Base-by-base conservation (phyloP, 2,797 vertebrate genomes). In the Triplophysa yarkandensis region DNA sequence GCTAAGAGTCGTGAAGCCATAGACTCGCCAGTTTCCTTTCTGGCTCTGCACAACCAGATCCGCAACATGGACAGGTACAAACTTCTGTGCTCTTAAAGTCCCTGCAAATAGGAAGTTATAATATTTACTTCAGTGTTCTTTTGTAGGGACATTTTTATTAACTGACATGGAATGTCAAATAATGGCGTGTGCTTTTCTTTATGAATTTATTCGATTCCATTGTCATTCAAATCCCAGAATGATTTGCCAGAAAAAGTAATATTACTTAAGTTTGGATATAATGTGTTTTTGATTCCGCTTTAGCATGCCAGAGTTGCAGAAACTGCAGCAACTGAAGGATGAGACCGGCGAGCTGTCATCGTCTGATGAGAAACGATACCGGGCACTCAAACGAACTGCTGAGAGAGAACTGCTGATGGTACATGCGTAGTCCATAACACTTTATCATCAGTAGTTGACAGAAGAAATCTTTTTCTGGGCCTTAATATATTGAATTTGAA, bases 261-360 rank as follows among this genome's bases (percentile, higher is more conserved):
- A 19, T 48, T 4, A 23, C 60, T 17, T 39, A 34, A 1, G 36
- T 28, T 13, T 32, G 9, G 16, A 57, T 16, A 27, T 75, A 6
- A 34, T 27, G 30, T 25, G 6, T 81, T 25, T 27, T 46, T 46
- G 11, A 39, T 10, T 62, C 71, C 61, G 0, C 81, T n/a, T n/a
- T n/a, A 98, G 97, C 79, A 98, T 99, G 97, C 98, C 97, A 0
- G 97, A 99, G 85, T 93, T 99, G 30, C 98, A 99, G 89, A 99
- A 99, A 65, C 90, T 99, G n/a, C 98, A 99, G 85, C 98, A 99
- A 87, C 90, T 99, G 72, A 99, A 99, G 86, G 98, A 99, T 21
- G 98, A 99, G 85, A 99, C 98, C 0, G 98, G 98, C 23, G 98
- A 99, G 52, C 91, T 99, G 79, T 98, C 97, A 0, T 99, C 97